phyloP scores from a whole-genome alignment of 2,888 invertebrate genomes.

The Scaptomyza cyrtandrae region DNA sequence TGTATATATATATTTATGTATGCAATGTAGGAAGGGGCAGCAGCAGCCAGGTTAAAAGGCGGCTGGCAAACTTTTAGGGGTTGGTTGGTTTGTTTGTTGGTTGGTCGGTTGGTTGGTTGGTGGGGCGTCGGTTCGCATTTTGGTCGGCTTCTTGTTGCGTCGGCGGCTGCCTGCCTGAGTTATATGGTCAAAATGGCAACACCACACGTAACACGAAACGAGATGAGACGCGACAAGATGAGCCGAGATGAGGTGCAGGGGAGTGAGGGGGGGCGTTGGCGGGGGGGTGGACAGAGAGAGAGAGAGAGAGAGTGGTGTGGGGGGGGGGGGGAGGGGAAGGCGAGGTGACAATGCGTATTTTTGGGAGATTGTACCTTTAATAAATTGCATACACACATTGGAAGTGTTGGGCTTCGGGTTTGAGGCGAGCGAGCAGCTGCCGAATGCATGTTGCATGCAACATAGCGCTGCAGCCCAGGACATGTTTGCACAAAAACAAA shows the following conservation, averaged over 20 bases:
- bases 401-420: constrained; percentile 51
- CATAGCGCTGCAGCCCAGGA: background rate
- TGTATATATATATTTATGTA: background rate
- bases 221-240: background rate
- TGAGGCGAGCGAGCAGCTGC: constrained; percentile 10
- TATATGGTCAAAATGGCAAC: constrained; percentile 69
- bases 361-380: constrained; percentile 67
- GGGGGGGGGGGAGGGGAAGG: too few relatives aligned
- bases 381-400: constrained; percentile 52
- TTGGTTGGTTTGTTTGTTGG: background rate
- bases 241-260: background rate
- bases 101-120: background rate
- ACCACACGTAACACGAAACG: constrained; percentile 46
- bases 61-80: constrained; percentile 18
- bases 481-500: too few relatives aligned
- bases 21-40: constrained; percentile 6
- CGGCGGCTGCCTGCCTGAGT: constrained; percentile 51
- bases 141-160: constrained; percentile 33
- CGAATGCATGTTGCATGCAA: constrained; percentile 4
- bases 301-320: too few relatives aligned
- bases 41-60: constrained; percentile 19
- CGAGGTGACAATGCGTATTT: constrained; percentile 25
- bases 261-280: too few relatives aligned
- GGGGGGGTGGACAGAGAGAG: too few relatives aligned
- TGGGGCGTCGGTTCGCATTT: constrained; percentile 19